Base-by-base conservation (phyloP, 2,888 invertebrate species). In the Diarsia rubi region DNA sequence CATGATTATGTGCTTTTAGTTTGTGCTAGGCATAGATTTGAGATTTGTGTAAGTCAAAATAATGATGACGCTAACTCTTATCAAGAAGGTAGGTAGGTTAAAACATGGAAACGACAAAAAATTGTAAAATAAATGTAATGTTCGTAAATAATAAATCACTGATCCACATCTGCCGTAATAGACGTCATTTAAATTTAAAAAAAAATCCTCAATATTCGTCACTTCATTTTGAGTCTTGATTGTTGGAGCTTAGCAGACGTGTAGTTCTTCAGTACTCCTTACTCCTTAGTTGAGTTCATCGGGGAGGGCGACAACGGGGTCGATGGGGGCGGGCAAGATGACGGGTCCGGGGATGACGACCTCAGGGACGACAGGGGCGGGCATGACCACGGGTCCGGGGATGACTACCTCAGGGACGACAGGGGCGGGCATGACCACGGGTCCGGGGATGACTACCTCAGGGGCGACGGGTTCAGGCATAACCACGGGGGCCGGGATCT, bases 271-370 rank as follows among this genome's bases (percentile, higher is more conserved):
- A 76, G 60, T 37, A n/a, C n/a, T n/a, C n/a, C n/a, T n/a, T 66
- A 14, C 54, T 69, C 42, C 52, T 85, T 85, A 85, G 81, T 86
- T 84, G 65, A 84, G 82, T 21, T 81, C 77, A 1, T 84, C 82
- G 62, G 85, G 83, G 57, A 79, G 69, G 21, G 75, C 78, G 57
- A 76, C 76, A 9, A 75, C 0, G 63, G 74, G 73, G 8, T 31
- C 24, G 44, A 74, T 44, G 21, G 60, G 75, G 42, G 47, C 5
- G 27, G 86, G 86, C 44, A 85, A 24, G 3, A 82, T 66, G 1
- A 84, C 59, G 2, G 84, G 81, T n/a, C 44, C 77, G 3, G 86
- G 86, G 11, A 81, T 59, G 11, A 75, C 63, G 0, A 81, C 59
- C 52, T 79, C 83, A 2, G 84, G 84, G 19, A 19, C 1, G 3